Evolutionary conservation across 2,113 vertebrate species (phyloP).

Genomic region (Budorcas taxicolor): DNA sequence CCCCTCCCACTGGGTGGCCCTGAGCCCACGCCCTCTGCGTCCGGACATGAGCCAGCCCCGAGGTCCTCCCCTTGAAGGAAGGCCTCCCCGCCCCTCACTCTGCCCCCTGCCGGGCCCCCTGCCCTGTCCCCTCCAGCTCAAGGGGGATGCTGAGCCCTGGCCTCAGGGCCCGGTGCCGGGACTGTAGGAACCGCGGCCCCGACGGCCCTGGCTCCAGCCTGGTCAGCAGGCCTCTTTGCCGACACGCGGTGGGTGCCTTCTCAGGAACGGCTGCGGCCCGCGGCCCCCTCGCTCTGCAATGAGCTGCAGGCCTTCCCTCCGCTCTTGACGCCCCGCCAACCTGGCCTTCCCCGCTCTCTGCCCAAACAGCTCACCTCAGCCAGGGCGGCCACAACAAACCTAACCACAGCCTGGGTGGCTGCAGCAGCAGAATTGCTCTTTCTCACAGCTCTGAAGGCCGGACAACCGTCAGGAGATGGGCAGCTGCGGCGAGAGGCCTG

Average conservation of each 20-base stretch:
- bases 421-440: fast-evolving
- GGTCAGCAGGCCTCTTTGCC: not conserved
- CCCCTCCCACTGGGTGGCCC: not conserved
- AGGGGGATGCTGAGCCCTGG: not conserved
- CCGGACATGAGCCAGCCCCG: fast-evolving
- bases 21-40: fast-evolving
- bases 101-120: fast-evolving
- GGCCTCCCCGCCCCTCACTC: no score
- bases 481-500: fast-evolving
- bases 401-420: not conserved
- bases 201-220: no score
- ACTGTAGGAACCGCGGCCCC: not conserved
- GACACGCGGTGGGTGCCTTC: fast-evolving
- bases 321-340: not conserved
- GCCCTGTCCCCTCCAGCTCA: not conserved
- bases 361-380: not conserved
- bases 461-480: fast-evolving
- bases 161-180: no score
- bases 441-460: not conserved
- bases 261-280: fast-evolving
- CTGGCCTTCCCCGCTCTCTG: not conserved
- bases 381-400: not conserved
- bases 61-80: not conserved
- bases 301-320: not conserved
- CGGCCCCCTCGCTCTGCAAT: not conserved